Evolutionary conservation across 2,797 vertebrate genomes (phyloP).

Genomic region (Ctenopoma kingsleyae): DNA sequence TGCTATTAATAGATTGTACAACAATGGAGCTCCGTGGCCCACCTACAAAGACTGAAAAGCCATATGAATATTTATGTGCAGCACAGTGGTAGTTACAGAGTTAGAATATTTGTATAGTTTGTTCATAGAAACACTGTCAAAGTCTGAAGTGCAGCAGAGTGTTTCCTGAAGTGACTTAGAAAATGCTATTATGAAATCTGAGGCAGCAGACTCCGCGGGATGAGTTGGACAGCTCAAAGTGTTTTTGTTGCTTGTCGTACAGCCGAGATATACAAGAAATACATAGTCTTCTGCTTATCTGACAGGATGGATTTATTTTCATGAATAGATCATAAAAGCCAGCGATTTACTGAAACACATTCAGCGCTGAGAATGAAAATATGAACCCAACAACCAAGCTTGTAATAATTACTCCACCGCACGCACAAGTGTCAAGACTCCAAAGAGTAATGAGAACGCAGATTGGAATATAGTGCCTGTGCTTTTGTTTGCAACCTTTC

Average conservation of each 20-base stretch:
- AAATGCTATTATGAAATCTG: slow-evolving; percentile 56
- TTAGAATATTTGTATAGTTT: not conserved
- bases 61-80: slow-evolving; percentile 8
- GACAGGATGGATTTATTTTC: slow-evolving; percentile 35
- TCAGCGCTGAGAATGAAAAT: slow-evolving; percentile 27
- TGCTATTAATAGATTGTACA: not conserved
- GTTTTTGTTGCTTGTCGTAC: slow-evolving; percentile 30
- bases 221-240: slow-evolving; percentile 28
- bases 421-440: slow-evolving; percentile 27
- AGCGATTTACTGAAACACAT: slow-evolving; percentile 30
- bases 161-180: slow-evolving; percentile 67
- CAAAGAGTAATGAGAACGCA: slow-evolving; percentile 42
- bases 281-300: slow-evolving; percentile 9
- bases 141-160: slow-evolving; percentile 83
- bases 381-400: slow-evolving; percentile 18
- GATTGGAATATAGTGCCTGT: slow-evolving; percentile 49
- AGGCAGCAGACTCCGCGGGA: slow-evolving; percentile 35
- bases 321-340: slow-evolving; percentile 33
- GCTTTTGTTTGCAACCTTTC: slow-evolving; percentile 61
- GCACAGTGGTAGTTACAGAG: not conserved
- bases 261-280: not conserved
- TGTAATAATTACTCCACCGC: slow-evolving; percentile 52
- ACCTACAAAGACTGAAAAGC: not conserved
- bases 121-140: slow-evolving; percentile 42
- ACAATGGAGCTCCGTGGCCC: not conserved